A percentile compares a stretch with the other conserved stretches of the same genome.
phyloP scores from a whole-genome alignment of 2,888 invertebrate genomes.

The Acronicta alni region DNA sequence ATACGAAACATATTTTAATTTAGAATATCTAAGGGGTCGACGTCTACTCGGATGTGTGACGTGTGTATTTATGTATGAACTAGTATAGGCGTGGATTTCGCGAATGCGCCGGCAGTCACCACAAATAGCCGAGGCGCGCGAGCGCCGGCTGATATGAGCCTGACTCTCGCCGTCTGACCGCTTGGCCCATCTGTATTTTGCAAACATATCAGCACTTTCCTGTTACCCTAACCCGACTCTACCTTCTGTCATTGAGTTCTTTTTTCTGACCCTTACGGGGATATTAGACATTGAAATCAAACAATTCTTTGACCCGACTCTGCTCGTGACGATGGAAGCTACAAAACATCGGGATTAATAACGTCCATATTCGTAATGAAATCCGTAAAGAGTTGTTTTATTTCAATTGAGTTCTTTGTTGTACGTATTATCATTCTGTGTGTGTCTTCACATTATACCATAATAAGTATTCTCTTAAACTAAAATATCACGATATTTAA shows the following conservation, averaged over 20 bases:
- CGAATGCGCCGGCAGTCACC: slow-evolving; percentile 64
- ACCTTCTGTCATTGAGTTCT: too few relatives aligned
- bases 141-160: slow-evolving; percentile 42
- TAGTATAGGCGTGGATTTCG: slow-evolving; percentile 62
- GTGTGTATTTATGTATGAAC: slow-evolving; percentile 60
- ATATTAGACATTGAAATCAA: too few relatives aligned
- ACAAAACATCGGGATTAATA: too few relatives aligned
- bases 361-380: too few relatives aligned
- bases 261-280: too few relatives aligned
- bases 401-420: slow-evolving; percentile 2
- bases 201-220: slow-evolving; percentile 7
- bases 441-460: neutral
- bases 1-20: slow-evolving; percentile 54
- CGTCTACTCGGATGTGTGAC: slow-evolving; percentile 38
- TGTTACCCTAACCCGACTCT: neutral
- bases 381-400: too few relatives aligned
- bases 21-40: slow-evolving; percentile 47
- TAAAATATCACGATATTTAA: slow-evolving; percentile 13
- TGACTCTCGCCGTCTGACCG: slow-evolving; percentile 39
- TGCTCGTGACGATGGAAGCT: too few relatives aligned
- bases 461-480: neutral
- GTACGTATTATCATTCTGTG: neutral
- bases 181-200: slow-evolving; percentile 24
- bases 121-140: slow-evolving; percentile 71
- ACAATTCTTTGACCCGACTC: too few relatives aligned